Conservation (phyloP, 1,140 invertebrate genomes). For the Batillaria attramentaria region DNA sequence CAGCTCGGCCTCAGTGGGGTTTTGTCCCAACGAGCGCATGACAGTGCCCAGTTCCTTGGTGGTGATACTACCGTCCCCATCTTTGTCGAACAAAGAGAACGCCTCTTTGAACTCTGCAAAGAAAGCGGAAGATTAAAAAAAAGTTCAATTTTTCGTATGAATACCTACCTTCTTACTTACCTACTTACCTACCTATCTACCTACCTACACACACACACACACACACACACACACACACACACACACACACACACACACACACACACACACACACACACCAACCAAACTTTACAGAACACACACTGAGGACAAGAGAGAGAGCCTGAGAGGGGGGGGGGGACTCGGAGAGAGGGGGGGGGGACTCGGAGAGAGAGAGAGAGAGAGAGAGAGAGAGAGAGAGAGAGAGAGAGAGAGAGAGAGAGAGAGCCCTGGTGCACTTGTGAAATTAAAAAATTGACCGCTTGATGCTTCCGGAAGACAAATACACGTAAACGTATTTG, state of each 20-base stretch:
- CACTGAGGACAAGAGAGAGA: too few relatives aligned
- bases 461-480: too few relatives aligned
- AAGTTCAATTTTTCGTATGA: too few relatives aligned
- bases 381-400: background rate
- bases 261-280: too few relatives aligned
- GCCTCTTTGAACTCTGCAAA: slow-evolving; percentile 57
- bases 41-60: slow-evolving; percentile 57
- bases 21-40: slow-evolving; percentile 59
- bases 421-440: too few relatives aligned
- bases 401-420: too few relatives aligned
- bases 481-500: too few relatives aligned
- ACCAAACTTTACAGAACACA: too few relatives aligned
- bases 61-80: slow-evolving; percentile 58
- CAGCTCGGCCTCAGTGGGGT: slow-evolving; percentile 74
- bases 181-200: slow-evolving; percentile 1
- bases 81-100: slow-evolving; percentile 59
- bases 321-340: too few relatives aligned
- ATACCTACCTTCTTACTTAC: background rate
- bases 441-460: background rate
- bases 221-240: background rate
- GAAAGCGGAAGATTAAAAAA: slow-evolving; percentile 25
- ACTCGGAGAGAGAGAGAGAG: background rate
- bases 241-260: too few relatives aligned
- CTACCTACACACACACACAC: background rate
- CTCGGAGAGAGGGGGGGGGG: too few relatives aligned